A percentile compares a stretch with the other conserved stretches of the same genome.
phyloP scores from a whole-genome alignment of 2,797 vertebrate genomes.

The Tenualosa ilisha region DNA sequence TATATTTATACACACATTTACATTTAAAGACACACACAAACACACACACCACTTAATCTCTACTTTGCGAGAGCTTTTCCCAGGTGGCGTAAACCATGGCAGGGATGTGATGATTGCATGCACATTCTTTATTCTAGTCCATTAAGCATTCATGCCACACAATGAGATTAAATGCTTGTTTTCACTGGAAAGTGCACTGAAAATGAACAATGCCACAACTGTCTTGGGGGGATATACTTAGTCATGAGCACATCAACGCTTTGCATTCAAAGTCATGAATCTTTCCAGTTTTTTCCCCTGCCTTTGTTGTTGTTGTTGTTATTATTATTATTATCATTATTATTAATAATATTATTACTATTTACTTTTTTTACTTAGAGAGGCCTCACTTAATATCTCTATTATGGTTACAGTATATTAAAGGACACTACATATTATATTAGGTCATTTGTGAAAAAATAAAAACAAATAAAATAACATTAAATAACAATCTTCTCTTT shows the following conservation, averaged over 20 bases:
- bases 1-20: not conserved
- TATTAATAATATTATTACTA: not conserved
- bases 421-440: not conserved
- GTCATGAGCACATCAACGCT: constrained; percentile 44
- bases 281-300: constrained; percentile 31
- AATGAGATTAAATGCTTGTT: constrained; percentile 54
- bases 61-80: constrained; percentile 6
- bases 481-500: constrained; percentile 42
- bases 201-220: constrained; percentile 42
- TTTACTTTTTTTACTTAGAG: constrained; percentile 33
- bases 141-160: constrained; percentile 46
- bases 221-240: constrained; percentile 41
- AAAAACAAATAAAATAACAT: constrained; percentile 46
- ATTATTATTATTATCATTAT: too few species aligned
- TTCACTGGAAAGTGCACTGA: constrained; percentile 46
- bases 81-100: not conserved
- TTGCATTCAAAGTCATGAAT: constrained; percentile 43
- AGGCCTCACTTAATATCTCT: not conserved
- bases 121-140: constrained; percentile 33
- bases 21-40: not conserved
- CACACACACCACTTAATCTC: constrained; percentile 16
- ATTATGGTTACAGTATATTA: not conserved
- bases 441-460: not conserved
- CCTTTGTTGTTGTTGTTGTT: constrained; percentile 19
- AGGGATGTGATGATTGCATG: constrained; percentile 33